A percentile compares a stretch with the other conserved stretches of the same genome.
These are phyloP conservation scores for Nebria ingens DNA, from an alignment of 1,140 invertebrate genomes.

Conservation along the genomic window DNA sequence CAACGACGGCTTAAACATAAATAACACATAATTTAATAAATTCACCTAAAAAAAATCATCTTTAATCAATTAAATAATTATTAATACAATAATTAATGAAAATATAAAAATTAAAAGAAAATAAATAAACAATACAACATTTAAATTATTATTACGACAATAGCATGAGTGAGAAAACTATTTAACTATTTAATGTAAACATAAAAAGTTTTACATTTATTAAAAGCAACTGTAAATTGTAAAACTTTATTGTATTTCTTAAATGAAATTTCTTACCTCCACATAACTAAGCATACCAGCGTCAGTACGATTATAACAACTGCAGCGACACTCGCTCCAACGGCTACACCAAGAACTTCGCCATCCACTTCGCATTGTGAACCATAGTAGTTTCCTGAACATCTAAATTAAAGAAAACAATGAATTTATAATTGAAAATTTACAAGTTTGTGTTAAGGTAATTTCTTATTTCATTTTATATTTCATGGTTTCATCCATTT, in stretches of 20 bases:
- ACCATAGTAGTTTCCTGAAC: slow-evolving; percentile 77
- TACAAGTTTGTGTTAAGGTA: no score
- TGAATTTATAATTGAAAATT: no score
- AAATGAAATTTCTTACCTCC: no score
- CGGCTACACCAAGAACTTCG: slow-evolving; percentile 80
- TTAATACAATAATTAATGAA: not conserved
- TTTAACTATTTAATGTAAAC: no score
- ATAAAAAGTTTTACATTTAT: no score
- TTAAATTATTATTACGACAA: no score
- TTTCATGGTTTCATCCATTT: no score
- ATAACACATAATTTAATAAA: slow-evolving; percentile 15
- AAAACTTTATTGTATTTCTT: slow-evolving; percentile 11
- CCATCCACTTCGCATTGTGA: slow-evolving; percentile 81
- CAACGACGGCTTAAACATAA: slow-evolving; percentile 62
- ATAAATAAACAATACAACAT: not conserved
- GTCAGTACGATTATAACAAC: slow-evolving; percentile 80
- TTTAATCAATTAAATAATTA: not conserved
- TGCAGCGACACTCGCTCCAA: slow-evolving; percentile 78
- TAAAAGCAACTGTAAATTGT: not conserved
- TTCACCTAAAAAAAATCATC: not conserved
- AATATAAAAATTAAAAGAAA: slow-evolving; percentile 1
- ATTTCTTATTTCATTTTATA: no score
- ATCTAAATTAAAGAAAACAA: no score
- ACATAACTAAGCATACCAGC: slow-evolving; percentile 76
- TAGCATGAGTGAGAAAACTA: no score